These are phyloP conservation scores for Enteromius radiatus DNA, from an alignment of 2,797 vertebrate genomes.

Conservation along the genomic window DNA sequence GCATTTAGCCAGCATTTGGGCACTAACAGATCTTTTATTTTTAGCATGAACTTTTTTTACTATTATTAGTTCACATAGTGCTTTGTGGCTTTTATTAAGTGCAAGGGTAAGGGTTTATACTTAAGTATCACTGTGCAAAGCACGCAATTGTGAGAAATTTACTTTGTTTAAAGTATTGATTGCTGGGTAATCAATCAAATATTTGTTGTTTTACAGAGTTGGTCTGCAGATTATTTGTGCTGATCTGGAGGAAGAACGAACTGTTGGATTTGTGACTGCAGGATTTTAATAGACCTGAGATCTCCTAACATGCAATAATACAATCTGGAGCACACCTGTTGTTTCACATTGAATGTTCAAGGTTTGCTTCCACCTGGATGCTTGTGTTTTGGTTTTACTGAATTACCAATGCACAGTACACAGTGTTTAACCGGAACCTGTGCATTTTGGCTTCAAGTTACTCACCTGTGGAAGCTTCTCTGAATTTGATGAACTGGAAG, in stretches of 20 bases:
- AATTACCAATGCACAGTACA: slow-evolving; percentile 26
- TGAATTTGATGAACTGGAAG: slow-evolving; percentile 60
- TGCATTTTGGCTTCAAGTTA: slow-evolving; percentile 27
- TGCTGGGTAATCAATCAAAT: not conserved
- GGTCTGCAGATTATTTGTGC: slow-evolving; percentile 46
- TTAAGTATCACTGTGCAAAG: not conserved
- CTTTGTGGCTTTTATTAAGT: not conserved
- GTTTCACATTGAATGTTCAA: slow-evolving; percentile 35
- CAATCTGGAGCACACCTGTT: slow-evolving; percentile 16
- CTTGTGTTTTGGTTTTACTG: slow-evolving; percentile 28
- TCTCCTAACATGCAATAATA: slow-evolving; percentile 25
- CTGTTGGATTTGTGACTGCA: slow-evolving; percentile 40
- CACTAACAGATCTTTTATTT: not conserved
- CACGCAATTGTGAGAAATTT: not conserved
- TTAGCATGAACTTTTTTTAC: not conserved
- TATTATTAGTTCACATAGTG: not conserved
- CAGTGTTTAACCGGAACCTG: slow-evolving; percentile 20
- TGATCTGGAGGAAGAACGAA: slow-evolving; percentile 18
- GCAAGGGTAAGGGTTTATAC: not conserved
- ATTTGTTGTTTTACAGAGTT: slow-evolving; percentile 50
- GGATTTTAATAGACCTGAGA: slow-evolving; percentile 26
- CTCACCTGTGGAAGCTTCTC: slow-evolving; percentile 29
- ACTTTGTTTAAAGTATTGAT: not conserved
- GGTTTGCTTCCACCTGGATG: slow-evolving; percentile 18
- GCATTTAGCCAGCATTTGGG: not conserved